Base-by-base conservation (phyloP, 2,888 invertebrate species). In the Harpagoxenus sublaevis region DNA sequence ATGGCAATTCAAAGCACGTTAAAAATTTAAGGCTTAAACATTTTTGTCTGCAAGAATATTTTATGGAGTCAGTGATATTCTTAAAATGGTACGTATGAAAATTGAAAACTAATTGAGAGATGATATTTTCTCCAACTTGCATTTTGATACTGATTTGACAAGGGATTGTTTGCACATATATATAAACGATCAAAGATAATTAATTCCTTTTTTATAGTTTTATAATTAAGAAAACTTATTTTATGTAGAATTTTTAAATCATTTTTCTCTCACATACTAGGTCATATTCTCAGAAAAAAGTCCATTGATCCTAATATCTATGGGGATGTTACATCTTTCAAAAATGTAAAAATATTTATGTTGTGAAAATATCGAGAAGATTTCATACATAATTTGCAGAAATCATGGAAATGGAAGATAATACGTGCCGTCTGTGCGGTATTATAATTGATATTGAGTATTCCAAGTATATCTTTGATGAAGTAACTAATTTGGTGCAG, bases 381-480 rank as follows among this genome's bases (percentile, higher is more conserved):
- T 28, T 35, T 51, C 12, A 42, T 35, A 84, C 55, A n/a, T 31
- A 84, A 18, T 57, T 86, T 85, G 39, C 81, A 87, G 73, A 75
- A 73, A 78, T 88, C 74, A 53, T 71, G 78, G 65, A 71, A 65
- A 74, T 88, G 51, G 39, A 45, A 62, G 68, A 31, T 15, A 18
- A 85, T 73, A 70, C 23, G 57, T 92, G 92, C 74, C 90, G 90
- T 82, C 84, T 92, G 35, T 92, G 92, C 60, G 90, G 91, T 31
- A 62, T 60, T 45, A 85, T 83, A 51, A 62, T 83, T 35, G 53
- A 57, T 60, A 70, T 85, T 3, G 63, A 53, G 62, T 71, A 87
- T n/a, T 85, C 42, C 53, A 81, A 88, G 35, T 9, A 83, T 73
- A 91, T 92, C 15, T 89, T 90, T 35, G 84, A 88, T 23, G 85